Conservation (phyloP, 2,797 vertebrate species). For the Anabas testudineus region DNA sequence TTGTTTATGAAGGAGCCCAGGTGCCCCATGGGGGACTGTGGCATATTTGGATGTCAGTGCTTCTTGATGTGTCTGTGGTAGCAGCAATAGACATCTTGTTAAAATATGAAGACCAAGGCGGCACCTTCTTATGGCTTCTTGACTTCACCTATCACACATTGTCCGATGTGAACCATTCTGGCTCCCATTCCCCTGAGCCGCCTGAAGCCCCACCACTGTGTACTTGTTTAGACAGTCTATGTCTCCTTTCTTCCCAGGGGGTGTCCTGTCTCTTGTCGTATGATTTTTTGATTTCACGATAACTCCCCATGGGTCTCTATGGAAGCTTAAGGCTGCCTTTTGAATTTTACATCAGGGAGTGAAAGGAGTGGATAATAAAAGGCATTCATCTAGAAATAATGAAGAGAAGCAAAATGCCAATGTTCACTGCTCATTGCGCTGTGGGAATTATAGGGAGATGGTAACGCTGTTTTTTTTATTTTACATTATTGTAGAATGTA, state of each 20-base stretch:
- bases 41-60: constrained; percentile 41
- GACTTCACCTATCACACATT: constrained; percentile 49
- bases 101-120: constrained; percentile 37
- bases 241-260: constrained; percentile 67
- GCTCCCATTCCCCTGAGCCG: constrained; percentile 47
- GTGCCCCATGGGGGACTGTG: constrained; percentile 39
- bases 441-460: constrained; percentile 69
- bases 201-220: constrained; percentile 64
- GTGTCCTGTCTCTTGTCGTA: constrained; percentile 75
- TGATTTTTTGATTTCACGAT: constrained; percentile 82
- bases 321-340: constrained; percentile 69
- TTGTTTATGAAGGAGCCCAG: constrained; percentile 63
- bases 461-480: constrained; percentile 65
- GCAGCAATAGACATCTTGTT: constrained; percentile 19
- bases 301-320: constrained; percentile 75
- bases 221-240: constrained; percentile 70
- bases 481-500: constrained; percentile 59
- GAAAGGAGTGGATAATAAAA: constrained; percentile 79
- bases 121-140: constrained; percentile 34
- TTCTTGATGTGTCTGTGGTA: constrained; percentile 29
- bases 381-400: constrained; percentile 84
- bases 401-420: constrained; percentile 82
- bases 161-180: constrained; percentile 54
- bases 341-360: constrained; percentile 77
- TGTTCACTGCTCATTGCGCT: constrained; percentile 67